Percentiles rank a stretch among this genome's conserved stretches.
These are phyloP conservation scores for Onthophagus sagittarius DNA, from an alignment of 2,888 invertebrate species.

Conservation along the genomic window DNA sequence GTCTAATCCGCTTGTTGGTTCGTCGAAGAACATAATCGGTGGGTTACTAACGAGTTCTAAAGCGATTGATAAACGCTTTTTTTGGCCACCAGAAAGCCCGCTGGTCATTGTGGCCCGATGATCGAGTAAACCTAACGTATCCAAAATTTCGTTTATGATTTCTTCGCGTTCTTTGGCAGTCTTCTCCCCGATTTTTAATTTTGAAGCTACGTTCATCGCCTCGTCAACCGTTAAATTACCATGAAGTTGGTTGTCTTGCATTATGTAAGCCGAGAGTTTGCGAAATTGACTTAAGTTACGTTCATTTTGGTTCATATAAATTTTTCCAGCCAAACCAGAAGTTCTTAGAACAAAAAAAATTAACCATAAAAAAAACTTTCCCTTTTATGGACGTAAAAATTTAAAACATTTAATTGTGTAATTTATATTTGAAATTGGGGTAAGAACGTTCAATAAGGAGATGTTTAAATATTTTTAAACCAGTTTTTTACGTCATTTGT, in stretches of 20 bases:
- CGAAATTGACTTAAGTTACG: constrained; percentile 82
- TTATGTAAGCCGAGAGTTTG: constrained; percentile 92
- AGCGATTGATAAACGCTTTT: constrained; percentile 91
- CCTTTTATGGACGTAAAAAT: too few species aligned
- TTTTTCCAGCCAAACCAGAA: constrained; percentile 75
- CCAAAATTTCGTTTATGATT: constrained; percentile 88
- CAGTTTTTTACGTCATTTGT: background rate
- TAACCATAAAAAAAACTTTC: background rate
- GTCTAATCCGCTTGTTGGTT: constrained; percentile 94
- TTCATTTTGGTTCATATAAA: constrained; percentile 81
- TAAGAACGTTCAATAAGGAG: background rate
- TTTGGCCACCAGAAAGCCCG: constrained; percentile 91
- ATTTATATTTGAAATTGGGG: background rate
- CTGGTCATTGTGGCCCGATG: constrained; percentile 87
- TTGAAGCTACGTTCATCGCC: constrained; percentile 90
- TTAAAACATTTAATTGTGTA: too few species aligned
- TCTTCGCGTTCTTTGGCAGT: constrained; percentile 68
- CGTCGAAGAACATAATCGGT: constrained; percentile 97
- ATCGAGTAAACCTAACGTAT: constrained; percentile 81
- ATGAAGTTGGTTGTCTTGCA: constrained; percentile 93
- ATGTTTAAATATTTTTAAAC: background rate
- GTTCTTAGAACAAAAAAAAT: constrained; percentile 55
- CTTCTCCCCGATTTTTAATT: constrained; percentile 79
- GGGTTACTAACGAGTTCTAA: constrained; percentile 94
- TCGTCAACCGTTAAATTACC: constrained; percentile 90